Percentiles rank a stretch among this genome's conserved stretches.
These are phyloP conservation scores for Enoplolaimus lenunculus DNA, from an alignment of 2,888 invertebrate genomes.

Conservation along the genomic window DNA sequence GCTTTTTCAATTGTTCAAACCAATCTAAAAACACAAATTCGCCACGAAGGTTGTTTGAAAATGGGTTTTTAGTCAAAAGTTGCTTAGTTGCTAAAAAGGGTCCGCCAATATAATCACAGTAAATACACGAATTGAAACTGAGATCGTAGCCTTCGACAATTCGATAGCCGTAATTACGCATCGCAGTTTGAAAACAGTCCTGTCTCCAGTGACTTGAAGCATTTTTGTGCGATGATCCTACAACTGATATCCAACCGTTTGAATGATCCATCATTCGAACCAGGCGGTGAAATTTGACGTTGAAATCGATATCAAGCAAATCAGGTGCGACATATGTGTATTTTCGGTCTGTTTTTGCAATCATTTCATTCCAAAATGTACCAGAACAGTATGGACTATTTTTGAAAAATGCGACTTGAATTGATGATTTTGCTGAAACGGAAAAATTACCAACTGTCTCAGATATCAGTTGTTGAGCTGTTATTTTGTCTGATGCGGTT, in stretches of 20 bases:
- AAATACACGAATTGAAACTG: conserved; percentile 18
- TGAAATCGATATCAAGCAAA: too few relatives aligned
- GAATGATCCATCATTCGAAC: conserved; percentile 14
- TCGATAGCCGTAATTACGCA: conserved; percentile 11
- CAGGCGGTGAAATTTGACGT: conserved; percentile 1
- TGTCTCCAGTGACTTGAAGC: not conserved
- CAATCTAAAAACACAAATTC: conserved; percentile 15
- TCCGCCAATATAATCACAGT: conserved; percentile 15
- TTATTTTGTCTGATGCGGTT: too few relatives aligned
- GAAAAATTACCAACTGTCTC: too few relatives aligned
- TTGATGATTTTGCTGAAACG: too few relatives aligned
- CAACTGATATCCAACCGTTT: not conserved
- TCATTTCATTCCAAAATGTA: too few relatives aligned
- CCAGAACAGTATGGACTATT: too few relatives aligned
- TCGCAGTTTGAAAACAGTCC: conserved; percentile 10
- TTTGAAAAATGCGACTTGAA: too few relatives aligned
- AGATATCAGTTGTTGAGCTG: too few relatives aligned
- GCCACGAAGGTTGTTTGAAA: not conserved
- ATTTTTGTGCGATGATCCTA: conserved; percentile 15
- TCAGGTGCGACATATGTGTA: too few relatives aligned
- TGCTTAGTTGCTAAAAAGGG: not conserved
- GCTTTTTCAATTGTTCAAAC: not conserved
- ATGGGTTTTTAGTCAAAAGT: not conserved
- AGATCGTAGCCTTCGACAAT: conserved; percentile 20
- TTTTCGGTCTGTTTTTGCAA: too few relatives aligned